Base-by-base conservation (phyloP, 2,797 vertebrate genomes). In the Hippoglossus hippoglossus region DNA sequence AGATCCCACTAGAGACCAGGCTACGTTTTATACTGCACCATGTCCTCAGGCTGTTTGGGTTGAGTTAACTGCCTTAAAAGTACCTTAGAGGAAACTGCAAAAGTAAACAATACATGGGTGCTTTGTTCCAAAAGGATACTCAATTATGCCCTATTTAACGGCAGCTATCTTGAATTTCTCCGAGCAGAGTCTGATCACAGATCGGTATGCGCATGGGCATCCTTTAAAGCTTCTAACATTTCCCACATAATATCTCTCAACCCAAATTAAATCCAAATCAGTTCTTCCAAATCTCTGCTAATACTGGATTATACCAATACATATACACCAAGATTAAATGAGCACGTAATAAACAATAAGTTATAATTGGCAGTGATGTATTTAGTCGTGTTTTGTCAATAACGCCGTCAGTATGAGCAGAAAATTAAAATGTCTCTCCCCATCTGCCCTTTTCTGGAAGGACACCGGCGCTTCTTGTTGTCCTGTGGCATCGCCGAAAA, bases 371-470 rank as follows among this genome's bases (percentile, higher is more conserved):
- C 25, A 31, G 46, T 16, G 19, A 65, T 28, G 61, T 73, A 67
- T 25, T 67, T 1, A 39, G 21, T 22, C 58, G 39, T 52, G 44
- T 50, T 58, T 56, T 67, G 57, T 71, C 65, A 73, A 79, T 73
- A 67, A 75, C 73, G 46, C 53, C 39, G 50, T 67, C 62, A 47
- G 3, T 34, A 25, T 63, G 24, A 80, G 31, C 52, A 67, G 34
- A 81, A 25, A 70, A 71, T 51, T 65, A 62, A 71, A 79, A 70
- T 28, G 60, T 77, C 55, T 79, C 77, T 71, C 60, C 80, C 75
- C 57, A 71, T 71, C 67, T 83, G 76, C 69, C 75, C 81, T 90
- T 83, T 77, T 80, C 65, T 77, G 72, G 80, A 93, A 90, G 87
- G 89, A 92, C 87, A 76, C 67, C 57, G 57, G 65, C 53, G 51